phyloP scores from a whole-genome alignment of 2,888 invertebrate species.

The Tromatobia lineatoria region DNA sequence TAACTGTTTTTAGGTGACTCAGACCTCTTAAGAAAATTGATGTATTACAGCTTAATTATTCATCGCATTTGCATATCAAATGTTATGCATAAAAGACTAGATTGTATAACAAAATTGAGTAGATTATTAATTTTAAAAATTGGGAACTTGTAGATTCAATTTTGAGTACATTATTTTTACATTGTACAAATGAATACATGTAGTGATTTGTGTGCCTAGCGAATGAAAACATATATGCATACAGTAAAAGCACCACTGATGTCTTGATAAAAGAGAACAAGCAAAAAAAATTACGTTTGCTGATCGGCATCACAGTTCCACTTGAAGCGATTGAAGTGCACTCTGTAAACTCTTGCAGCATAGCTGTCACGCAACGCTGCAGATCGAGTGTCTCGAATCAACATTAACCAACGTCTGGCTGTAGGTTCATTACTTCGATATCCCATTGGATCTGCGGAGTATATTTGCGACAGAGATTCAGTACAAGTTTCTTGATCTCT shows the following conservation, averaged over 20 bases:
- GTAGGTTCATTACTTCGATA: conserved; percentile 48
- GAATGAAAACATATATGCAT: not conserved
- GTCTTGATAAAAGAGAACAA: not conserved
- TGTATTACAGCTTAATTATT: too few relatives aligned
- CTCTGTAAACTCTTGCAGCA: not conserved
- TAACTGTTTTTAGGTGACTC: too few relatives aligned
- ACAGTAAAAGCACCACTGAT: not conserved
- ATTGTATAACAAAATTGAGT: too few relatives aligned
- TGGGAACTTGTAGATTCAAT: too few relatives aligned
- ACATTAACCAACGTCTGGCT: conserved; percentile 52
- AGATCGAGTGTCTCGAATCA: conserved; percentile 42
- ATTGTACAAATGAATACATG: too few relatives aligned
- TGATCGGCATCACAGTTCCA: conserved; percentile 2
- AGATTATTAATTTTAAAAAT: too few relatives aligned
- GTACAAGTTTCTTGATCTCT: not conserved
- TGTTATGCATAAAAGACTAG: too few relatives aligned
- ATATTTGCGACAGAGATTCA: conserved; percentile 8
- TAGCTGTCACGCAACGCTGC: conserved; percentile 42
- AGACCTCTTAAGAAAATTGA: too few relatives aligned
- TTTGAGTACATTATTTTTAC: too few relatives aligned
- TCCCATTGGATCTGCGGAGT: conserved; percentile 23
- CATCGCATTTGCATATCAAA: too few relatives aligned
- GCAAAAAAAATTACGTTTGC: conserved; percentile 11
- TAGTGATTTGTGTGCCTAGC: too few relatives aligned
- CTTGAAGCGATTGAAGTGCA: conserved; percentile 18